A percentile compares a stretch with the other conserved stretches of the same genome.
Evolutionary conservation across 2,797 vertebrate genomes (phyloP).

Genomic region (Sarcoramphus papa): DNA sequence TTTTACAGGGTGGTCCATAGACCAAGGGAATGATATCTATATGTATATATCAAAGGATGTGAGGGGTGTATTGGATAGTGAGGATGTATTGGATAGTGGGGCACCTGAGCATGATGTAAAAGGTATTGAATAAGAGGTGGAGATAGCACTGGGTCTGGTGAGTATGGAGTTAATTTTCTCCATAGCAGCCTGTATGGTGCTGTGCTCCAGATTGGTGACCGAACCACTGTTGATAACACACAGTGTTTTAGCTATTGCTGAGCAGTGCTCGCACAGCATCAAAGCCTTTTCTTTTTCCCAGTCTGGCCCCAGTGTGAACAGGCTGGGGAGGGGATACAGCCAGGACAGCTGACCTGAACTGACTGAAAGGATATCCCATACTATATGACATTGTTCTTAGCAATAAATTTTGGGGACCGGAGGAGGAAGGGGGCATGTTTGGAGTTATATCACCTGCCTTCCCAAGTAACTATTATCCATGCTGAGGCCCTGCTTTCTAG

Average conservation of each 20-base stretch:
- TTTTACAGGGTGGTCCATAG: background rate
- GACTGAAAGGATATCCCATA: background rate
- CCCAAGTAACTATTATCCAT: background rate
- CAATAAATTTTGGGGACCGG: background rate
- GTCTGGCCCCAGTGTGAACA: background rate
- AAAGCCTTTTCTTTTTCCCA: background rate
- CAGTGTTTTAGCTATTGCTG: background rate
- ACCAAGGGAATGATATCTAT: background rate
- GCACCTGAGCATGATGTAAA: background rate
- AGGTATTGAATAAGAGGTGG: background rate
- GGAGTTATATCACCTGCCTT: background rate
- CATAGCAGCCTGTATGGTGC: background rate
- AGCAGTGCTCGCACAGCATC: background rate
- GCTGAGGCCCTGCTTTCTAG: background rate
- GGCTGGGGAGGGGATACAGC: background rate
- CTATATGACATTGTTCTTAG: rapidly evolving
- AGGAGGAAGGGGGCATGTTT: background rate
- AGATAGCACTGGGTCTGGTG: background rate
- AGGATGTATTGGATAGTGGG: background rate
- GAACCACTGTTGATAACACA: background rate
- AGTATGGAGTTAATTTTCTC: background rate
- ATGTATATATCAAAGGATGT: too few species aligned
- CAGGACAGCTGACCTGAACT: background rate
- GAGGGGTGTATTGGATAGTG: background rate
- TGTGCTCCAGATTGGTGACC: background rate